These are phyloP conservation scores for Lipotes vexillifer DNA, from an alignment of 2,113 vertebrate species.

Conservation along the genomic window DNA sequence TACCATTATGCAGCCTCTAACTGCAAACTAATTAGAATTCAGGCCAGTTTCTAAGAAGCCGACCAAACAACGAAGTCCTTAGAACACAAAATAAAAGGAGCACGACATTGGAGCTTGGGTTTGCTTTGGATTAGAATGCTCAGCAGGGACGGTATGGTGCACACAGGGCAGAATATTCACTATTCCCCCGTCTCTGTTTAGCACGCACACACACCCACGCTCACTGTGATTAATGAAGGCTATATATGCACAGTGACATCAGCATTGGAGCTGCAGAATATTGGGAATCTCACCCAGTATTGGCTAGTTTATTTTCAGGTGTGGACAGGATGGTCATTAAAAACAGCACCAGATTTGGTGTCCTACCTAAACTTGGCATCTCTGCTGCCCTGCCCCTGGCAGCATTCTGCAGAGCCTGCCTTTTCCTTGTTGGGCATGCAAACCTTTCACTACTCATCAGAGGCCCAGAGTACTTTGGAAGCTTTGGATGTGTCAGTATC, in stretches of 20 bases:
- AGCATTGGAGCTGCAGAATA: not conserved
- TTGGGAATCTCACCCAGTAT: not conserved
- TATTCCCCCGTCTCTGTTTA: not conserved
- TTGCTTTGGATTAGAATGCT: not conserved
- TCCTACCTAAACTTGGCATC: slow-evolving; percentile 65
- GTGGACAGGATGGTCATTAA: slow-evolving; percentile 53
- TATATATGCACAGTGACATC: not conserved
- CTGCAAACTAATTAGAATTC: slow-evolving; percentile 46
- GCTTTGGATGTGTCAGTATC: slow-evolving; percentile 59
- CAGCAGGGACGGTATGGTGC: rapidly evolving
- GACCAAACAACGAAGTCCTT: not conserved
- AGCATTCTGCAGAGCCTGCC: not conserved
- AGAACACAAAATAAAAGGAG: not conserved
- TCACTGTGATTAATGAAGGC: not conserved
- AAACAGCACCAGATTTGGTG: slow-evolving; percentile 19
- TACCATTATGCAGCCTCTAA: slow-evolving; percentile 3
- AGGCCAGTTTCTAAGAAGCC: not conserved
- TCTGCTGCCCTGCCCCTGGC: slow-evolving; percentile 24
- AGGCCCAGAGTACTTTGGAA: slow-evolving; percentile 31
- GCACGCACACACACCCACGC: not conserved
- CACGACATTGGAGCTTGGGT: rapidly evolving
- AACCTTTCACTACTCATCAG: slow-evolving; percentile 44
- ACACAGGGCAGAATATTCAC: not conserved
- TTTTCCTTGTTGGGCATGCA: slow-evolving; percentile 43
- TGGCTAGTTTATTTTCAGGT: slow-evolving; percentile 61